A percentile compares a stretch with the other conserved stretches of the same genome.
These are phyloP conservation scores for Apis cerana DNA, from an alignment of 1,140 invertebrate species.

Conservation along the genomic window DNA sequence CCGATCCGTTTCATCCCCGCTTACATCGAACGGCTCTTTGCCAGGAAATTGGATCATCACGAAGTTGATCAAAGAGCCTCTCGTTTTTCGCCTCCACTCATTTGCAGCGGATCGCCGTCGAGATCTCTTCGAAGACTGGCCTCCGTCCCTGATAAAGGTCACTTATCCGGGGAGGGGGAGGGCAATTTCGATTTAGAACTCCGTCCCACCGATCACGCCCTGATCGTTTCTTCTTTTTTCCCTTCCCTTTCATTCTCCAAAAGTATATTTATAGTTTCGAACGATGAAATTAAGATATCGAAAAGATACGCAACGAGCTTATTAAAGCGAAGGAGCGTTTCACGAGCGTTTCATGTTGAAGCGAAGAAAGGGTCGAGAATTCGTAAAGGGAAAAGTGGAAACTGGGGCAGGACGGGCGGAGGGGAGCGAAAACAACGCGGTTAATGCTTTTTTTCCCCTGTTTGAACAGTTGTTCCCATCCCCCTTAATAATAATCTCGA, in stretches of 20 bases:
- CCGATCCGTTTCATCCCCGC: constrained; percentile 19
- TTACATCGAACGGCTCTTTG: constrained; percentile 42
- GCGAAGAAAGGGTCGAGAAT: not conserved
- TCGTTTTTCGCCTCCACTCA: constrained; percentile 31
- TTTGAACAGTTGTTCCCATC: too few relatives aligned
- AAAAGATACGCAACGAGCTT: not conserved
- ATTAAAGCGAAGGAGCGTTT: not conserved
- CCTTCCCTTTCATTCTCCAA: not conserved
- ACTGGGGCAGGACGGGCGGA: not conserved
- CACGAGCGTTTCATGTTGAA: not conserved
- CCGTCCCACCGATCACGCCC: not conserved
- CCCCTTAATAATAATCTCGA: not conserved
- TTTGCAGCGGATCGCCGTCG: constrained; percentile 21
- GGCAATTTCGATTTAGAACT: not conserved
- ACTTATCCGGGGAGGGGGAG: constrained; percentile 11
- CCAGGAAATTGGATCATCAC: constrained; percentile 45
- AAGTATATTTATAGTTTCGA: not conserved
- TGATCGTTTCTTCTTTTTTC: too few relatives aligned
- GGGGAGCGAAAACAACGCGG: not conserved
- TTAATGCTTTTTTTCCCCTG: constrained; percentile 9
- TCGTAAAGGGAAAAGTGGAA: not conserved
- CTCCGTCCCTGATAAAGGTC: constrained; percentile 14
- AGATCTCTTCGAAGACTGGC: constrained; percentile 1
- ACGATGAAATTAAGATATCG: not conserved
- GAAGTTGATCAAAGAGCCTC: constrained; percentile 45